A percentile compares a stretch with the other conserved stretches of the same genome.
Evolutionary conservation across 2,113 vertebrate species (phyloP).

Genomic region (Mola mola): DNA sequence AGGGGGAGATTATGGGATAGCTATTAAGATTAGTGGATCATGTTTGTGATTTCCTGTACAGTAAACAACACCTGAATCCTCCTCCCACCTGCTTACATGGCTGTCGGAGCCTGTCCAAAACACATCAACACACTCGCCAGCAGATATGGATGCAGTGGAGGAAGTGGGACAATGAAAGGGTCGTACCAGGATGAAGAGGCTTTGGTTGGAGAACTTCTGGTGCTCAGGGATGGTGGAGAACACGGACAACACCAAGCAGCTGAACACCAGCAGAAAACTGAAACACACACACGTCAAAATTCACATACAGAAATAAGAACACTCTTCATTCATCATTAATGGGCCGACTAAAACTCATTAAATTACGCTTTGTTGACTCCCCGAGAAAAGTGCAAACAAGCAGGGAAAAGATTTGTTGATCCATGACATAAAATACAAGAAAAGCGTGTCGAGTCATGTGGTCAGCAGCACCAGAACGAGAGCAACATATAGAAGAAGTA

Average conservation of each 20-base stretch:
- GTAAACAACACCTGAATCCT: constrained; percentile 81
- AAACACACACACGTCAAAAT: constrained; percentile 59
- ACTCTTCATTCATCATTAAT: not conserved
- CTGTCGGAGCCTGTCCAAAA: constrained; percentile 58
- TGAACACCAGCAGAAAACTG: constrained; percentile 97
- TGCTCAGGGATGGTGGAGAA: constrained; percentile 97
- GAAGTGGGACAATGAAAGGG: constrained; percentile 2
- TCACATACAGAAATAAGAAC: not conserved
- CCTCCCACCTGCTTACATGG: constrained; percentile 72
- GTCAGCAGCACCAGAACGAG: too few relatives aligned
- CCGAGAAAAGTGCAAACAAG: constrained; percentile 28
- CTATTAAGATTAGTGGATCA: constrained; percentile 77
- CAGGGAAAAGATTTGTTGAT: constrained; percentile 45
- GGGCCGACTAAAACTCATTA: constrained; percentile 21
- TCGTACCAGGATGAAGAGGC: constrained; percentile 97
- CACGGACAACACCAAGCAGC: constrained; percentile 97
- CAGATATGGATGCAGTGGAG: constrained; percentile 12
- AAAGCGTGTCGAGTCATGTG: constrained; percentile 6
- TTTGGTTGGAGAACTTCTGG: constrained; percentile 91
- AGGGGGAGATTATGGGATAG: constrained; percentile 66
- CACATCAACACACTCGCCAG: constrained; percentile 33
- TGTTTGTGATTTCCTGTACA: constrained; percentile 73
- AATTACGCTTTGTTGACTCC: constrained; percentile 35
- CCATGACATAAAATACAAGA: constrained; percentile 24
- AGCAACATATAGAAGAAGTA: too few relatives aligned